Base-by-base conservation (phyloP, 1,140 invertebrate genomes). In the Laodelphax striatellus region DNA sequence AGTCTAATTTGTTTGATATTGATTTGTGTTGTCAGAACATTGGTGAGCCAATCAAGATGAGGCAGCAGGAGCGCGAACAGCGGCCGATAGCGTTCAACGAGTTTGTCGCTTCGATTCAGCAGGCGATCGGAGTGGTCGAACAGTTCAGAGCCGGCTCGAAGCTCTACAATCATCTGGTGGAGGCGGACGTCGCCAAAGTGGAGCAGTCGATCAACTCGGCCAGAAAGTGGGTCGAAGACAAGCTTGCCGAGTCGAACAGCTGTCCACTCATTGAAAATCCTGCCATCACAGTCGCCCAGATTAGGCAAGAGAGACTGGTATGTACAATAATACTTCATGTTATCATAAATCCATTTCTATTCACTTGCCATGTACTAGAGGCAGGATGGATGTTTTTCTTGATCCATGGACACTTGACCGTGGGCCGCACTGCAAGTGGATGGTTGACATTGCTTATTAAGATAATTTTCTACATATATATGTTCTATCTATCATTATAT, bases 31-130 rank as follows among this genome's bases (percentile, higher is more conserved):
- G 85, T 60, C 76, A 83, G 75, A 76, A 76, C 58, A 77, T 84
- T 73, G 92, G 92, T 28, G 88, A 94, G 68, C 91, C 92, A 9
- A 88, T 97, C 38, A 87, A 90, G 67, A 79, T 83, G 55, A 79
- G 92, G 31, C 83, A 82, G 66, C 72, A 81, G 13, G 94, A 97
- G 71, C 87, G 77, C 63, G 85, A 92, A 69, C 78, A 85, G 1
- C 80, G 90, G 65, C 86, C 86, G 2, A 70, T 71, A 0, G 87
- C 83, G 0, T 76, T 94, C 44, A 87, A 94, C 62, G 86, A 91
- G 64, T 80, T 94, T 19, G 81, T 82, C 55, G 74, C 77, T 43
- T 74, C 82, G 31, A 76, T 97, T 21, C 85, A 89, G 66, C 68
- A 86, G 44, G 81, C 85, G 1, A 83, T 84, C 55, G 92, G 93